Evolutionary conservation across 37 sponge, comb jelly and placozoan genomes (phyloP).

Genomic region (Theonella swinhoei): DNA sequence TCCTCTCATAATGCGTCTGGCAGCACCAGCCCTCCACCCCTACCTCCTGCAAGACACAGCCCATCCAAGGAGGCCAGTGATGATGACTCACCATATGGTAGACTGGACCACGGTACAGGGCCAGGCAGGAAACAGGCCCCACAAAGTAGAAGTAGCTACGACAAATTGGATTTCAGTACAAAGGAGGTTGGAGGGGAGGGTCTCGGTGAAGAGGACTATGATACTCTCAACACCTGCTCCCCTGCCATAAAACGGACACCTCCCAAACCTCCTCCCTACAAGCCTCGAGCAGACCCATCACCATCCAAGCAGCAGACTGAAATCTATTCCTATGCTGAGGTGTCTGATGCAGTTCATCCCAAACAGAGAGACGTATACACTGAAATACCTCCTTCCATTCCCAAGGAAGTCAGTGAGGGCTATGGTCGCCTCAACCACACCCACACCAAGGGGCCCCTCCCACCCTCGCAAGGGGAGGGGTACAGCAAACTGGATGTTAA

Average conservation of each 20-base stretch:
- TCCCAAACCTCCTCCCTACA: background rate
- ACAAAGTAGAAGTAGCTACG: background rate
- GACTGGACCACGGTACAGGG: background rate
- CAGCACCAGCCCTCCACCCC: background rate
- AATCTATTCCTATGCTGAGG: background rate
- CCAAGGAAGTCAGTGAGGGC: background rate
- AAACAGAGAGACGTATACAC: background rate
- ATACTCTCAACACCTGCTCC: background rate
- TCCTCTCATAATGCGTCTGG: background rate
- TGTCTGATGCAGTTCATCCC: background rate
- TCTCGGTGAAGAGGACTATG: background rate
- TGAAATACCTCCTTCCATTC: background rate
- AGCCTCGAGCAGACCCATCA: background rate
- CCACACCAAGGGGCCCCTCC: background rate
- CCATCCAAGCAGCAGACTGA: background rate
- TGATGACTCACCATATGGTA: background rate
- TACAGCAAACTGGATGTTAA: background rate
- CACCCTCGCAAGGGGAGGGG: background rate
- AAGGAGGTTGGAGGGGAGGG: background rate
- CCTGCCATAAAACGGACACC: background rate
- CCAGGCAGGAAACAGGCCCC: background rate
- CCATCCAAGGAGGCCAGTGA: background rate
- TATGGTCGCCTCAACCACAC: background rate
- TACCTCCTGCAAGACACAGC: background rate
- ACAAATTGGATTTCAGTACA: conserved; percentile 4